A percentile compares a stretch with the other conserved stretches of the same genome.
These are phyloP conservation scores for Urocyon cinereoargenteus DNA, from an alignment of 2,797 vertebrate genomes.

Conservation along the genomic window DNA sequence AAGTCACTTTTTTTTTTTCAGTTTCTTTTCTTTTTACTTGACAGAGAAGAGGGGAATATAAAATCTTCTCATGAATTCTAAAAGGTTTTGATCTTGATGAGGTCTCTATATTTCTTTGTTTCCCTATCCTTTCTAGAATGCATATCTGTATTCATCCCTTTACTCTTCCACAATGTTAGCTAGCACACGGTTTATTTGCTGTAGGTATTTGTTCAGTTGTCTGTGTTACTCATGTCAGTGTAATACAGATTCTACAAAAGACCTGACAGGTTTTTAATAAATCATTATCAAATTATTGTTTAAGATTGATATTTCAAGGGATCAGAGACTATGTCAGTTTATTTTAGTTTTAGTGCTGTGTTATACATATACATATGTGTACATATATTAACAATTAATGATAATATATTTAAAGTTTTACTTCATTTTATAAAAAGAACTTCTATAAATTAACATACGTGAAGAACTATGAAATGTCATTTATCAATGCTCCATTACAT, in stretches of 20 bases:
- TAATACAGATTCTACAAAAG: background rate
- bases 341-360: background rate
- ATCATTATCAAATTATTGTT: constrained; percentile 43
- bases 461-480: background rate
- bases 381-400: background rate
- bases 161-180: background rate
- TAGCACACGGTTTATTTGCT: background rate
- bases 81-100: background rate
- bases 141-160: background rate
- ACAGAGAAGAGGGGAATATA: background rate
- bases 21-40: background rate
- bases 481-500: background rate
- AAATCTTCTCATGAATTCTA: background rate
- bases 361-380: background rate
- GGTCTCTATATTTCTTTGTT: background rate
- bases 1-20: background rate
- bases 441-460: background rate
- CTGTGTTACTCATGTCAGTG: background rate
- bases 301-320: background rate
- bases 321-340: background rate
- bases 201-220: constrained; percentile 50
- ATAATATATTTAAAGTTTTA: background rate
- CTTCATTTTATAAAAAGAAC: background rate
- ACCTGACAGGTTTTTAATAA: constrained; percentile 16
- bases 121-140: background rate